These are phyloP conservation scores for Bucorvus abyssinicus DNA, from an alignment of 2,797 vertebrate genomes.

Conservation along the genomic window DNA sequence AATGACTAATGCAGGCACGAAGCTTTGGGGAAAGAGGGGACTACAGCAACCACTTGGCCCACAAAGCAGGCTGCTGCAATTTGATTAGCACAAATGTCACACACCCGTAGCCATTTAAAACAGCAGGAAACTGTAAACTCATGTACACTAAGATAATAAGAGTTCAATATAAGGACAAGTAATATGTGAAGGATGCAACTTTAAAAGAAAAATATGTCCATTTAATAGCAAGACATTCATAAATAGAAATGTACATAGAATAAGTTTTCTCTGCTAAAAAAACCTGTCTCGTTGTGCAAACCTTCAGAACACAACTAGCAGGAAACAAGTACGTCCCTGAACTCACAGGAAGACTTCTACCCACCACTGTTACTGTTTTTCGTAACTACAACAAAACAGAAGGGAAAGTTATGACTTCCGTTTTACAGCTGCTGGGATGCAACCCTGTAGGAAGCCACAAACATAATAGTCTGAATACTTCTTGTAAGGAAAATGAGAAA, in stretches of 20 bases:
- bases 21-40: background rate
- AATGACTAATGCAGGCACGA: background rate
- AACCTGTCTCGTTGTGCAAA: background rate
- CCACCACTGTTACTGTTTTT: background rate
- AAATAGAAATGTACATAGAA: fast-evolving
- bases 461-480: background rate
- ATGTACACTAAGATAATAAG: fast-evolving
- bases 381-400: background rate
- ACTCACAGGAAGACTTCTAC: background rate
- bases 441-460: background rate
- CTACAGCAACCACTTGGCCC: background rate
- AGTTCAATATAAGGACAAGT: background rate
- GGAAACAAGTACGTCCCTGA: background rate
- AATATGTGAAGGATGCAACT: background rate
- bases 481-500: background rate
- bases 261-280: background rate
- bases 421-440: background rate
- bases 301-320: background rate
- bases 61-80: background rate
- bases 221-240: background rate
- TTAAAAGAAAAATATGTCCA: background rate
- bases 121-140: background rate
- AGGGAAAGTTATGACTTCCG: background rate
- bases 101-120: background rate
- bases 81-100: background rate